Evolutionary conservation across 2,113 vertebrate species (phyloP), one percentile per base, ranked within the genome.

Genomic region (Pogona vitticeps): DNA sequence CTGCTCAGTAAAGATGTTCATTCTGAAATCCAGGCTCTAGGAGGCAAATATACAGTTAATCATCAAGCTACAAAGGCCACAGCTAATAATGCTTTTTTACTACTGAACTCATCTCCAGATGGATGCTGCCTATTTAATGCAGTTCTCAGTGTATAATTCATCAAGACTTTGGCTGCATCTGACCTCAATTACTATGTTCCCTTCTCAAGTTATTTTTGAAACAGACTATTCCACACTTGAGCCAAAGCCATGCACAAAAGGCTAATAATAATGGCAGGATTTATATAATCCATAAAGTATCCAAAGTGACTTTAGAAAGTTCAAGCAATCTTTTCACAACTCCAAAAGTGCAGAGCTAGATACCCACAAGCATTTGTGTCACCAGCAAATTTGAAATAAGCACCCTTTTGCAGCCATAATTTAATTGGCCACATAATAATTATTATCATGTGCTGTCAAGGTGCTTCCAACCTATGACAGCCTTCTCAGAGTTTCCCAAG

Each of bases 151-250:
- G 38, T 1, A 20, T 86, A 75, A 67, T 52, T 88, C 84, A 88
- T 92, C 90, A 90, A 90, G 65, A 0, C 0, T 9, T 46, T 0
- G 1, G n/a, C 70, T 91, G 71, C 40, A 33, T 89, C 76, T 92
- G 92, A 94, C 93, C 94, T 90, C 92, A 95, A 95, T 95, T 95
- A 93, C 78, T 83, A 3, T 1, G 14, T 52, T 28, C 61, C 58
- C 84, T 86, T 85, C 42, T 82, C 9, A 87, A 93, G 87, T 82
- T 63, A 86, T 89, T 92, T 92, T 80, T 91, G 84, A 94, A 86
- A 90, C 86, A 36, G 58, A 76, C 83, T 88, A 20, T 71, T 89
- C 33, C 23, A 31, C 87, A 91, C 42, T 94, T 92, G 59, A 76
- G 36, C 3, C 38, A 77, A 77, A 91, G 31, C 58, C 86, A 70